A percentile compares a stretch with the other conserved stretches of the same genome.
Evolutionary conservation across 1,140 invertebrate genomes (phyloP).

Genomic region (Cherax quadricarinatus): DNA sequence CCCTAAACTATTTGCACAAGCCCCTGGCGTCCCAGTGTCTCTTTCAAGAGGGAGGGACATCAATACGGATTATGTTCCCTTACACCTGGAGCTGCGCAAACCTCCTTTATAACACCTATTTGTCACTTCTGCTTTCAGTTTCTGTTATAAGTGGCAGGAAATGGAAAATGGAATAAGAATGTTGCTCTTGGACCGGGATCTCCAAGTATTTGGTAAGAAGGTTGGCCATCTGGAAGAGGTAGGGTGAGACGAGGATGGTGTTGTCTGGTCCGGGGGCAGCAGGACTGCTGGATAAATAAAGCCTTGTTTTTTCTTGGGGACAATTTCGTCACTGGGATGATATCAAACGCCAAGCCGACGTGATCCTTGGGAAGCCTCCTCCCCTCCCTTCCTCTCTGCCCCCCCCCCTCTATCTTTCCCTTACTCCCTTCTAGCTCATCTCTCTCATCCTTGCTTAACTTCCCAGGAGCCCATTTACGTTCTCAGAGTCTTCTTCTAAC

Average conservation of each 20-base stretch:
- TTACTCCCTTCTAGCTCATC: not conserved
- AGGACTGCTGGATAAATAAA: not conserved
- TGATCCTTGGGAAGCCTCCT: not conserved
- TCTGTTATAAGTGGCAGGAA: not conserved
- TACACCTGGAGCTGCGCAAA: not conserved
- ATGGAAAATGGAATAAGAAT: not conserved
- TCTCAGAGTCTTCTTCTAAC: too few relatives aligned
- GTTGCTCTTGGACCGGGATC: too few relatives aligned
- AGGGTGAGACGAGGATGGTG: too few relatives aligned
- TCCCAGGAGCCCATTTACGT: not conserved
- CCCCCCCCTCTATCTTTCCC: not conserved
- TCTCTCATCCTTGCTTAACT: not conserved
- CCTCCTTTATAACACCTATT: not conserved
- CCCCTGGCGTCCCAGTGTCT: not conserved
- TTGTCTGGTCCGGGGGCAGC: too few relatives aligned
- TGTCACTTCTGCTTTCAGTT: not conserved
- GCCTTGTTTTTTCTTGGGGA: conserved; percentile 5
- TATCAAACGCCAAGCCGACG: not conserved
- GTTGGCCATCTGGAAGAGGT: not conserved
- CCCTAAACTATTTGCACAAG: not conserved
- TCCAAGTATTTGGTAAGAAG: too few relatives aligned
- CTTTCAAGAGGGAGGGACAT: not conserved
- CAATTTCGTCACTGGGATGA: not conserved
- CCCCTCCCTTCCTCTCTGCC: not conserved
- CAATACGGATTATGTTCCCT: not conserved